Base-by-base conservation (phyloP, 2,888 invertebrate species). In the Eurytoma californica region DNA sequence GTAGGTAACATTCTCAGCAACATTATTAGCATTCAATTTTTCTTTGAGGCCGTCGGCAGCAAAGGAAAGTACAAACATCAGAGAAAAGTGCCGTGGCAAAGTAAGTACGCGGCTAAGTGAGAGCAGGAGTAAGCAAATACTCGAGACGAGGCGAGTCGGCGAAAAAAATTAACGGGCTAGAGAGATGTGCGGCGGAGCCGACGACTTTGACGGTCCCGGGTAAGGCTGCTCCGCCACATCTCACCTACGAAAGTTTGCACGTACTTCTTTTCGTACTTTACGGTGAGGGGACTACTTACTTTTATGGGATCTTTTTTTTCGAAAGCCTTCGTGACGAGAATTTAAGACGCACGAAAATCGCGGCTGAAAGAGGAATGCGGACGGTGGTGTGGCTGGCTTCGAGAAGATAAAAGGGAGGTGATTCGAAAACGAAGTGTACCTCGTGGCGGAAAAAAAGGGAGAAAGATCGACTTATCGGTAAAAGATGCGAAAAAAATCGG, bases 71-170 rank as follows among this genome's bases (percentile, higher is more conserved):
- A 68, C 30, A 70, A 67, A 72, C 58, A 77, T 72, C 55, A 13
- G 49, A 67, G 47, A 53, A 24, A 67, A 72, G 53, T 66, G 66
- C 53, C 55, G 61, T 24, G 28, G 61, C 53, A 72, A 77, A 67
- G 67, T 72, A 72, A 73, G 69, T 69, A 63, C 51, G 68, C 16
- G 28, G 39, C 18, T 14, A 28, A 76, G 80, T 72, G 69, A 77
- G 68, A 68, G 68, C 57, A 58, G 58, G 65, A 65, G 80, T 72
- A 75, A 76, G 79, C 24, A 76, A 76, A 76, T 67, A 67, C 67
- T 57, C 18, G 20, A 39, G 18, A n/a, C 14, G 51, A 63, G n/a
- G 63, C 9, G 24, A 24, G 53, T 24, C 5, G 58, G 47, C 39
- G 61, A 61, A 63, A 72, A 72, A 73, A 69, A 58, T 79, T 69